Evolutionary conservation across 2,113 vertebrate species (phyloP).

Genomic region (Hemiscyllium ocellatum): DNA sequence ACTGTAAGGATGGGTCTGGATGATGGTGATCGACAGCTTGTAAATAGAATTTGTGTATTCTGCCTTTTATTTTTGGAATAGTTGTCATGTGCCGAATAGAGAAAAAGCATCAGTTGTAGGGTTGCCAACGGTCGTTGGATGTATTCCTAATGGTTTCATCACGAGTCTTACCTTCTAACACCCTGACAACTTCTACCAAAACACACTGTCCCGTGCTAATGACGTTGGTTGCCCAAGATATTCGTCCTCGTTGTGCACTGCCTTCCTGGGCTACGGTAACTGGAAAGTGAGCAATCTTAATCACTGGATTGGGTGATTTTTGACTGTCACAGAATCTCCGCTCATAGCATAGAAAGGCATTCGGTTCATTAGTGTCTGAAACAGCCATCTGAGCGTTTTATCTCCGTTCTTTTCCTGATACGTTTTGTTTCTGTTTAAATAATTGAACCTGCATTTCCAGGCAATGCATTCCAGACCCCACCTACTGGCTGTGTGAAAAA

Average conservation of each 20-base stretch:
- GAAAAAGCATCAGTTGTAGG: background rate
- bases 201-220: background rate
- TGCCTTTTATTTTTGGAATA: background rate
- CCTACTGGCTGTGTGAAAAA: no score
- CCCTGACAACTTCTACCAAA: background rate
- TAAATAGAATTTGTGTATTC: background rate
- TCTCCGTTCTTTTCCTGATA: no score
- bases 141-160: background rate
- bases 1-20: background rate
- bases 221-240: background rate
- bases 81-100: background rate
- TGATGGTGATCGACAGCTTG: background rate
- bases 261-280: background rate
- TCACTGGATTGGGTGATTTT: background rate
- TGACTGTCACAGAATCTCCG: no score
- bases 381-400: no score
- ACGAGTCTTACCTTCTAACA: background rate
- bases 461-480: no score
- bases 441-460: no score
- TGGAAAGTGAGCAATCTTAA: background rate
- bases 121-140: background rate
- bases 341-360: no score
- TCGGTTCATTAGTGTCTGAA: no score
- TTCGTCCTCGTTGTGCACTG: background rate
- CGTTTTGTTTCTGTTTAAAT: no score